Conservation (phyloP, 2,888 invertebrate genomes). For the Hemistola chrysoprasaria region DNA sequence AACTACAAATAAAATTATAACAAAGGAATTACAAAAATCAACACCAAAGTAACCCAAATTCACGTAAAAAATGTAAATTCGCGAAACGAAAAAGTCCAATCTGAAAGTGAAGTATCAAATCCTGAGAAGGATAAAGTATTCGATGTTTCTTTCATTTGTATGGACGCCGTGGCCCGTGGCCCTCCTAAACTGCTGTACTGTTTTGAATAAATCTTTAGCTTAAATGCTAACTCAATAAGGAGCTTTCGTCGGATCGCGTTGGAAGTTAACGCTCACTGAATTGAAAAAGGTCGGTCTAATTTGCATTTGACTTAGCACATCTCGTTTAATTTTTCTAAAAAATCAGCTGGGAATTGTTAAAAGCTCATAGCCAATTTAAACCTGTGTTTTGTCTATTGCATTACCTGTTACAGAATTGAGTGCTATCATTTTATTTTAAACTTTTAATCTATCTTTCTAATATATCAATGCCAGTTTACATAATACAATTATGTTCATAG, state of each 20-base stretch:
- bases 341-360: too few relatives aligned
- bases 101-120: slow-evolving; percentile 26
- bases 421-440: too few relatives aligned
- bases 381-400: too few relatives aligned
- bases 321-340: neutral
- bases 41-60: slow-evolving; percentile 9
- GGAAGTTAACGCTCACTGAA: slow-evolving; percentile 58
- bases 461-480: too few relatives aligned
- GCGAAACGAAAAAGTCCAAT: slow-evolving; percentile 9
- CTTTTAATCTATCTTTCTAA: too few relatives aligned
- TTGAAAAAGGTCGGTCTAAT: slow-evolving; percentile 69
- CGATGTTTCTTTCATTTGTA: slow-evolving; percentile 52
- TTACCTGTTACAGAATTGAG: too few relatives aligned
- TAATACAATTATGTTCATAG: too few relatives aligned
- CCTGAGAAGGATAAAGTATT: slow-evolving; percentile 5
- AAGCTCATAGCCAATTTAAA: too few relatives aligned
- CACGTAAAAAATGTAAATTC: slow-evolving; percentile 22
- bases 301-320: slow-evolving; percentile 54
- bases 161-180: slow-evolving; percentile 41
- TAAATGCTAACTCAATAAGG: slow-evolving; percentile 69
- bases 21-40: slow-evolving; percentile 3
- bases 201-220: slow-evolving; percentile 70
- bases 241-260: slow-evolving; percentile 45
- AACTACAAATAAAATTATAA: neutral
- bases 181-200: slow-evolving; percentile 54